phyloP scores from a whole-genome alignment of 2,113 vertebrate species.

The Monarcha castaneiventris region DNA sequence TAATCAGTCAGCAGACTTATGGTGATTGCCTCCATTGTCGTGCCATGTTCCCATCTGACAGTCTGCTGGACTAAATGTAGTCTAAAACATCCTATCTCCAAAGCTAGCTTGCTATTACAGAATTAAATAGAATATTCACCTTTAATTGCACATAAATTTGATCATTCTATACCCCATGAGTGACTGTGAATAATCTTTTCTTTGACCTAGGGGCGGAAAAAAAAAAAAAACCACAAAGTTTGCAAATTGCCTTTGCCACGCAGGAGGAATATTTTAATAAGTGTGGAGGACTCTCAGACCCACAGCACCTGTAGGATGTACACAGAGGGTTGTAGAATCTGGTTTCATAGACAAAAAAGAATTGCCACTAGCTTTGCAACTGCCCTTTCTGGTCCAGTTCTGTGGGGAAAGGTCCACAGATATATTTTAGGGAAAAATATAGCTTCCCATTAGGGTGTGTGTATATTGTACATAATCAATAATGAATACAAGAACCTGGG shows the following conservation, averaged over 20 bases:
- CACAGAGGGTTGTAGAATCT: background rate
- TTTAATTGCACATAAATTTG: slow-evolving; percentile 1
- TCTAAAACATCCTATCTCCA: background rate
- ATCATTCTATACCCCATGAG: background rate
- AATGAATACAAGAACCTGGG: background rate
- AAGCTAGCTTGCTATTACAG: background rate
- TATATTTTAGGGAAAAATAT: background rate
- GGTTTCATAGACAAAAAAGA: background rate
- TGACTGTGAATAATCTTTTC: background rate
- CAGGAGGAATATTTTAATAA: background rate
- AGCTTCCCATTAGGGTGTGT: fast-evolving
- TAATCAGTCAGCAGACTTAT: background rate
- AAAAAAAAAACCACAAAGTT: background rate
- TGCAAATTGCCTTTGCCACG: background rate
- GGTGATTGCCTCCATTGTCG: background rate
- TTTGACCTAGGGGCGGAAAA: fast-evolving
- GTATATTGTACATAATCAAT: background rate
- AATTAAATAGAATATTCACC: background rate
- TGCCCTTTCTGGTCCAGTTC: background rate
- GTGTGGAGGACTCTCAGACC: background rate
- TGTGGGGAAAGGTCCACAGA: background rate
- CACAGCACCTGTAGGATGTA: background rate
- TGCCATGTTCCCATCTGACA: background rate
- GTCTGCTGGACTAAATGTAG: background rate
- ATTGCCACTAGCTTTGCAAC: background rate